Conservation (phyloP, 2,113 vertebrate species). For the Pimephales promelas region DNA sequence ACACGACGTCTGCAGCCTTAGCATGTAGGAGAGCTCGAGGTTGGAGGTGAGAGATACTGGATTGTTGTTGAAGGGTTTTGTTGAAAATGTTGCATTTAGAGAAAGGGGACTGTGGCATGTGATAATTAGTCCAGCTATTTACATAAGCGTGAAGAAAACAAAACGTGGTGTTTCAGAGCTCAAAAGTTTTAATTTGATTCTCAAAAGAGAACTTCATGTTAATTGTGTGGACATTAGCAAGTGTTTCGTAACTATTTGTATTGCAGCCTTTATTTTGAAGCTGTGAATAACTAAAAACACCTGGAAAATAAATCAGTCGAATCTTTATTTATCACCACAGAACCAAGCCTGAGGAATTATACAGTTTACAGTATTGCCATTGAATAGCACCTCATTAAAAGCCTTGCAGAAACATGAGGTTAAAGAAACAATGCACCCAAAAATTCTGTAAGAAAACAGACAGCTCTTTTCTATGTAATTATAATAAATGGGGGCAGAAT, state of each 20-base stretch:
- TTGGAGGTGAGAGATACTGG: conserved; percentile 17
- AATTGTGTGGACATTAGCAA: conserved; percentile 8
- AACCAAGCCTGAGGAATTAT: too few species aligned
- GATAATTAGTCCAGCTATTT: conserved; percentile 43
- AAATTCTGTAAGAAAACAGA: neutral
- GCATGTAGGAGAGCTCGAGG: conserved; percentile 2
- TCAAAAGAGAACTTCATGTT: neutral
- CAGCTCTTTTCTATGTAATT: neutral
- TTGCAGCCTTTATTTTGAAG: conserved; percentile 8
- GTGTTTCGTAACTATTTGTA: conserved; percentile 1
- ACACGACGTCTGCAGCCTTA: neutral
- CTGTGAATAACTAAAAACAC: neutral
- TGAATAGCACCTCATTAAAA: neutral
- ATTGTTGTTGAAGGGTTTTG: conserved; percentile 44
- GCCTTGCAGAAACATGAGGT: neutral
- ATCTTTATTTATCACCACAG: too few species aligned
- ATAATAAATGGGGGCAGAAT: neutral
- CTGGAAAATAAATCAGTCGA: too few species aligned
- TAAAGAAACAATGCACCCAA: neutral
- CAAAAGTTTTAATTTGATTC: conserved; percentile 35
- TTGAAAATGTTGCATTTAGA: conserved; percentile 15
- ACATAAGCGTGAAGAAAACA: conserved; percentile 27
- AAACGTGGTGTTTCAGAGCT: conserved; percentile 2
- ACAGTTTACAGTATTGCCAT: too few species aligned
- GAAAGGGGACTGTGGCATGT: conserved; percentile 33